phyloP scores from a whole-genome alignment of 1,140 invertebrate species.

The Heterodera carotae region DNA sequence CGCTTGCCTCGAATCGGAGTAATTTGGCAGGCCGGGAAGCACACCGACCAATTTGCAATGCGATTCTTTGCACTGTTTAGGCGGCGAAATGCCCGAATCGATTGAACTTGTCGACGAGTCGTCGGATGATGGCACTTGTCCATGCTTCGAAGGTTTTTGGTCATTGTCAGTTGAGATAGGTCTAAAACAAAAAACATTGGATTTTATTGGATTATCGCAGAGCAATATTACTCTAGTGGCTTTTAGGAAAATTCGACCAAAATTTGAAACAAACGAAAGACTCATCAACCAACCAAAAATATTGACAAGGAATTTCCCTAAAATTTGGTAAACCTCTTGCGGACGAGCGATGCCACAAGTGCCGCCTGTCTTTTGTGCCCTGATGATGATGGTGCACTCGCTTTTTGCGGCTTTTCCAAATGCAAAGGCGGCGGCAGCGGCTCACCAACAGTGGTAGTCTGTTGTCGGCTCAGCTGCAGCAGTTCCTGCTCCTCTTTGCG shows the following conservation, averaged over 20 bases:
- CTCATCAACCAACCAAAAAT: too few relatives aligned
- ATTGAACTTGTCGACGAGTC: too few relatives aligned
- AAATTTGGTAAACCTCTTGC: too few relatives aligned
- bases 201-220: too few relatives aligned
- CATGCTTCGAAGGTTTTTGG: too few relatives aligned
- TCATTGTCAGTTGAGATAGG: not conserved
- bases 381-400: not conserved
- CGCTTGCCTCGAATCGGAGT: not conserved
- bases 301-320: too few relatives aligned
- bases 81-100: not conserved
- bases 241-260: too few relatives aligned
- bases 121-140: too few relatives aligned
- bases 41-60: not conserved
- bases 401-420: slow-evolving; percentile 29
- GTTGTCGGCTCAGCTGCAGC: slow-evolving; percentile 3
- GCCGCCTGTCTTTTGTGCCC: slow-evolving; percentile 3
- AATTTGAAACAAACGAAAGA: too few relatives aligned
- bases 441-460: not conserved
- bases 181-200: not conserved
- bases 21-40: not conserved
- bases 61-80: not conserved
- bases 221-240: too few relatives aligned
- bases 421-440: slow-evolving; percentile 1
- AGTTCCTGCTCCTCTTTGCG: slow-evolving; percentile 21
- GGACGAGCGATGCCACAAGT: slow-evolving; percentile 12